Percentiles rank a stretch among this genome's conserved stretches.
These are phyloP conservation scores for Lydus trimaculatus DNA, from an alignment of 2,888 invertebrate species.

Conservation along the genomic window DNA sequence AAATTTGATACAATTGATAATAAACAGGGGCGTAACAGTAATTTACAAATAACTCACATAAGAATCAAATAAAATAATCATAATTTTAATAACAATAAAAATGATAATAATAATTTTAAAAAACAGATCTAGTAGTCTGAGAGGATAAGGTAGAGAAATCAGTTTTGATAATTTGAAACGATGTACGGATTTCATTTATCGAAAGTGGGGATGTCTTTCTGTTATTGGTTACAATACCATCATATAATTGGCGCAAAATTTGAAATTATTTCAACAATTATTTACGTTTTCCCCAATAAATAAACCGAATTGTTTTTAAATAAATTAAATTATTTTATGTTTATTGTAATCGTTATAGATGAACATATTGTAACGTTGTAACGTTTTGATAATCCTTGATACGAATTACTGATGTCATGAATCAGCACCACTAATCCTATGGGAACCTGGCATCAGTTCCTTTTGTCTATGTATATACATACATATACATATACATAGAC, in stretches of 20 bases:
- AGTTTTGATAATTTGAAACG: neutral
- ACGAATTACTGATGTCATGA: constrained; percentile 53
- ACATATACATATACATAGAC: constrained; percentile 13
- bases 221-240: constrained; percentile 49
- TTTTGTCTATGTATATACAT: constrained; percentile 46
- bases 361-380: constrained; percentile 37
- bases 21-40: neutral
- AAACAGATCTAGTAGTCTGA: neutral
- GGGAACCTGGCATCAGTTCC: constrained; percentile 57
- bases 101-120: neutral
- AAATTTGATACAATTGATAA: neutral
- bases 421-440: constrained; percentile 59
- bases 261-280: constrained; percentile 40
- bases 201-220: constrained; percentile 42
- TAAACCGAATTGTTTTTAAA: constrained; percentile 22
- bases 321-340: constrained; percentile 25
- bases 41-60: too few relatives aligned
- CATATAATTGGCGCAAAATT: constrained; percentile 43
- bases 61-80: too few relatives aligned
- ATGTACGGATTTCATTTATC: constrained; percentile 17
- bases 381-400: constrained; percentile 39
- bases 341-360: neutral
- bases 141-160: neutral
- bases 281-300: constrained; percentile 26
- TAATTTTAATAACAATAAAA: neutral